Evolutionary conservation across 2,888 invertebrate species (phyloP), one percentile per base, ranked within the genome.

Genomic region (Cordilura impudica): DNA sequence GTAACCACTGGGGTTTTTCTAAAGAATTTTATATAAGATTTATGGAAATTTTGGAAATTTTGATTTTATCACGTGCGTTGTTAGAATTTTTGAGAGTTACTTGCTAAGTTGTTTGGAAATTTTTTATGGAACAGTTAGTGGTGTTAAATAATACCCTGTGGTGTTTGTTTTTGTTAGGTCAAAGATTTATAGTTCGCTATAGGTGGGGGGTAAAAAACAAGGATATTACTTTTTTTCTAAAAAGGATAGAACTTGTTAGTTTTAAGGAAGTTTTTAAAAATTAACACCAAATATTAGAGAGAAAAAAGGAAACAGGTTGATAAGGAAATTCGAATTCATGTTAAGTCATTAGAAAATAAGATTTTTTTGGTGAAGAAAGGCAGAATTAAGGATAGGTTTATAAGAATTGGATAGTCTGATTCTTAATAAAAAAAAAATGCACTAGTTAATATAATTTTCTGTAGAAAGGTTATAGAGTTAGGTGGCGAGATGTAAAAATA

Each of bases 101-200:
- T 21, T 47, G 53, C 2, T 18, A n/a, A 53, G 26, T 56, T 65
- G 65, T 65, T 31, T 26, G 45, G 60, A 51, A n/a, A 65, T 54
- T 60, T 8, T 35, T 35, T 71, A 45, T 58, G 26, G 49, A 21
- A 49, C 39, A 53, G 31, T 51, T 53, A 65, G 51, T 69, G 61
- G 63, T 58, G 39, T 26, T 58, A 26, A 39, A 54, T 54, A 61
- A n/a, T 66, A 29, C 43, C 65, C 66, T 66, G 39, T 23, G 21
- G 66, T 18, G 73, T 45, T 65, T 65, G 19, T 65, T 65, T 63
- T 63, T 63, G 45, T 63, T 47, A 23, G 10, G 23, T 19, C 5
- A 14, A 53, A 60, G 73, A 73, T 66, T 73, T 73, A 73, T 60
- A 39, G 4, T n/a, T 18, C 16, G 19, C 6, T 1, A 1, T 12